These are phyloP conservation scores for Ammodramus savannarum DNA, from an alignment of 2,113 vertebrate genomes.

Conservation along the genomic window DNA sequence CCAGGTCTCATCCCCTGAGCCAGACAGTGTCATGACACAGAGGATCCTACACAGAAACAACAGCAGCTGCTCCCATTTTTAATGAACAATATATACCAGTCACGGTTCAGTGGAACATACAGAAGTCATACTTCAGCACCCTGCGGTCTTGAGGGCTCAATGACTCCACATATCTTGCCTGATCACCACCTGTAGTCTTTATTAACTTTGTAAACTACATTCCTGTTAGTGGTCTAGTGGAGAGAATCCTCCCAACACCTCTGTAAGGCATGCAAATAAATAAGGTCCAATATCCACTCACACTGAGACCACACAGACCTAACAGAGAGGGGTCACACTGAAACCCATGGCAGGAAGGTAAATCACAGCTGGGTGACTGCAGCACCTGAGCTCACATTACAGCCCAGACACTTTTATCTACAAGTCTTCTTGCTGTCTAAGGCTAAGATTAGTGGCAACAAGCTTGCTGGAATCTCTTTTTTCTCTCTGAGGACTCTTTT, in stretches of 20 bases:
- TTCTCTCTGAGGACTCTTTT: neutral
- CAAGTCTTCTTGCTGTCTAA: neutral
- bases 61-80: neutral
- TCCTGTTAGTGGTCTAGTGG: neutral
- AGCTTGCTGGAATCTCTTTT: neutral
- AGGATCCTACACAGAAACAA: neutral
- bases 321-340: neutral
- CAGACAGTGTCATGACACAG: neutral
- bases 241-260: neutral
- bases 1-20: neutral
- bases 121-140: neutral
- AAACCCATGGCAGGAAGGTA: neutral
- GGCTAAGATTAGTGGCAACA: neutral
- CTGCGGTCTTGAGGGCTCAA: neutral
- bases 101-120: neutral
- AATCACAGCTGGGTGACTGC: neutral
- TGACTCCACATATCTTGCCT: neutral
- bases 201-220: neutral
- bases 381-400: rapidly evolving
- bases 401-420: neutral
- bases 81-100: neutral
- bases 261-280: neutral
- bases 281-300: neutral
- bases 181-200: neutral
- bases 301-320: neutral